These are phyloP conservation scores for Herminia tarsipennalis DNA, from an alignment of 2,888 invertebrate species.

Conservation along the genomic window DNA sequence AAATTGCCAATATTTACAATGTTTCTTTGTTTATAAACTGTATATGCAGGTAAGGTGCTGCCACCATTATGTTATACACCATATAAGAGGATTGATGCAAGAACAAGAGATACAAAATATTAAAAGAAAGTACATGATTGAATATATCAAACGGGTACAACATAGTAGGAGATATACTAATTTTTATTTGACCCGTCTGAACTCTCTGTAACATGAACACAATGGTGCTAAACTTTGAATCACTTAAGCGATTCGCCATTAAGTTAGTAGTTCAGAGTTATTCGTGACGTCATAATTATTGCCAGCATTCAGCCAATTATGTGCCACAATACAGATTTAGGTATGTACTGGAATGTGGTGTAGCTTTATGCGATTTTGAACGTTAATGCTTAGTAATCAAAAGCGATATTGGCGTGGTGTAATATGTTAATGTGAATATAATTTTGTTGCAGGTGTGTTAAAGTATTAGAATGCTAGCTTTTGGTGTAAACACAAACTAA, in stretches of 20 bases:
- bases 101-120: too few relatives aligned
- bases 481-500: background rate
- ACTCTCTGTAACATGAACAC: conserved; percentile 10
- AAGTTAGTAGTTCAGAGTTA: conserved; percentile 42
- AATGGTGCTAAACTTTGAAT: conserved; percentile 45
- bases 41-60: too few relatives aligned
- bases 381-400: fast-evolving
- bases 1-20: too few relatives aligned
- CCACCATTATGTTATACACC: too few relatives aligned
- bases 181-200: conserved; percentile 22
- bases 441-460: too few relatives aligned
- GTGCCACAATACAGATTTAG: conserved; percentile 23
- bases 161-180: too few relatives aligned
- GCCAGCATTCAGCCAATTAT: conserved; percentile 35
- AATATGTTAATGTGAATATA: conserved; percentile 6
- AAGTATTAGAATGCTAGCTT: background rate
- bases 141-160: too few relatives aligned
- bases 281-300: conserved; percentile 42
- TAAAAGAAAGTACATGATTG: too few relatives aligned
- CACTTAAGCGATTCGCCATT: conserved; percentile 39
- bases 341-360: conserved; percentile 4
- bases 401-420: background rate
- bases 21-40: too few relatives aligned
- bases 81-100: too few relatives aligned
- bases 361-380: conserved; percentile 1